Evolutionary conservation across 2,797 vertebrate species (phyloP).

Genomic region (Pipistrellus nathusii): DNA sequence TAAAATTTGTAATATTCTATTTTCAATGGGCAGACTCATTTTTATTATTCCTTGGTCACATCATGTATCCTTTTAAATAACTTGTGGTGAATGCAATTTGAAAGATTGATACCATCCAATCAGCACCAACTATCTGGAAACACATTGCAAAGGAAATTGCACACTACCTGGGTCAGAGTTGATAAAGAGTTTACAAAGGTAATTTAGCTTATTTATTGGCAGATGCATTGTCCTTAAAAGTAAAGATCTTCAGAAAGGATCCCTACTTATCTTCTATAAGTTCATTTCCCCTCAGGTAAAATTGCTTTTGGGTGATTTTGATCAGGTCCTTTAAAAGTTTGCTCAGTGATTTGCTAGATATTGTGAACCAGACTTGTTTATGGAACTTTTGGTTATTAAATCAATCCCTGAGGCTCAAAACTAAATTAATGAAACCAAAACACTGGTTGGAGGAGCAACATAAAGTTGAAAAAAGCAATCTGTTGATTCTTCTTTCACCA

Average conservation of each 20-base stretch:
- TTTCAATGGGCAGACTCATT: neutral
- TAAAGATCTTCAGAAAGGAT: constrained; percentile 24
- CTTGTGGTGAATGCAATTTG: constrained; percentile 43
- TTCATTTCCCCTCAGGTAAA: constrained; percentile 56
- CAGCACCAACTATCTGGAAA: constrained; percentile 37
- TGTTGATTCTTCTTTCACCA: neutral
- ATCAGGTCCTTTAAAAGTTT: constrained; percentile 63
- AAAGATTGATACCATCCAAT: constrained; percentile 65
- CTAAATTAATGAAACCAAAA: constrained; percentile 34
- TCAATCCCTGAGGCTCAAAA: neutral
- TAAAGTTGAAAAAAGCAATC: neutral
- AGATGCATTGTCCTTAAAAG: constrained; percentile 45
- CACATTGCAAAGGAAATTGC: constrained; percentile 70
- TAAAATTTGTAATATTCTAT: constrained; percentile 62
- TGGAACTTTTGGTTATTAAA: neutral
- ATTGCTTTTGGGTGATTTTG: constrained; percentile 62
- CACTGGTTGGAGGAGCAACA: accelerated
- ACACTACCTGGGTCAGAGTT: constrained; percentile 47
- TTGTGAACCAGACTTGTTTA: neutral
- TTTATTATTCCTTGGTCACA: neutral
- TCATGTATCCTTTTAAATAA: constrained; percentile 22
- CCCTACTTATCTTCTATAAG: constrained; percentile 30
- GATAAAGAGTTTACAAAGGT: constrained; percentile 64
- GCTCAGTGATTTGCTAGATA: neutral
- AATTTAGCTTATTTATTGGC: constrained; percentile 71